Evolutionary conservation across 2,888 invertebrate genomes (phyloP), one percentile per base, ranked within the genome.

Genomic region (Artemia sinica): DNA sequence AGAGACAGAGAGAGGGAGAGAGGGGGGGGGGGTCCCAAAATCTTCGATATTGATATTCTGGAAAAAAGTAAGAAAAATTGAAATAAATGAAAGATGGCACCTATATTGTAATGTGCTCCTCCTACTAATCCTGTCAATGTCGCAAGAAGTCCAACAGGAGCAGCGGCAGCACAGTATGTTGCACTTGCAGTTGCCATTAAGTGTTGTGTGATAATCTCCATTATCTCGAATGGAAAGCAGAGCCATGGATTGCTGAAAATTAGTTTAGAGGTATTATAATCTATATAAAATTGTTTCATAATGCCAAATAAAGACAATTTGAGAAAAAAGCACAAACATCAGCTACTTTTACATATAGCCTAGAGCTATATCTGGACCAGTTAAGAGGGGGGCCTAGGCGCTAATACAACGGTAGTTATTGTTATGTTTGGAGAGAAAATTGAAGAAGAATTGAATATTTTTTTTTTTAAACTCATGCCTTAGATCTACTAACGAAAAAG

Each of bases 181-280:
- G 91, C 88, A 1, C 90, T 90, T 52, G 92, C 89, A 14, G 91
- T 89, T 87, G 90, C 91, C 89, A 91, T 89, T 72, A 92, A 79
- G 75, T 90, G 89, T 48, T 89, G 88, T 0, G 89, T 89, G 14
- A 90, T 79, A 0, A 89, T 87, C 78, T 90, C 90, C 83, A 90
- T 84, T 0, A 88, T 88, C 79, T 90, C 90, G 74, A 90, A 89
- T 1, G 89, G 89, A 74, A 90, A 89, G 75, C 88, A 88, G 88
- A 88, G 88, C 89, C 89, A 90, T 8, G 90, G 87, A 76, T 86
- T 86, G 76, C 89, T 89, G 76, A 50, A 79, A 76, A 67, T 41
- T 41, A 41, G 41, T 41, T 41, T 6, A 1, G 41, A 41, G 3
- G 67, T 69, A 28, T 68, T 70, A 71, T 49, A 52, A 68, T 58